phyloP scores from a whole-genome alignment of 2,888 invertebrate species.

The Nysson spinosus region DNA sequence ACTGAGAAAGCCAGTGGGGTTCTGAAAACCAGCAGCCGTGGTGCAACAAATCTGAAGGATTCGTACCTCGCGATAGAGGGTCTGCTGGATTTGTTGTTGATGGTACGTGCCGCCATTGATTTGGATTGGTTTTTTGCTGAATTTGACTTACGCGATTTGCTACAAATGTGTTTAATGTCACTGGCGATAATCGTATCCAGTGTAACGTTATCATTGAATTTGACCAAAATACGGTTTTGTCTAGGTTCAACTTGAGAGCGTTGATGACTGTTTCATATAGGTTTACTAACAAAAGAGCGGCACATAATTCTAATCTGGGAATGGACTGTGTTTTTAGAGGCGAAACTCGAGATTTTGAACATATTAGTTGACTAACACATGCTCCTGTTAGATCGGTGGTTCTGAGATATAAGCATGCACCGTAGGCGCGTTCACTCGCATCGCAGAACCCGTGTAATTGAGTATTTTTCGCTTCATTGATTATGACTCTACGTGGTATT shows the following conservation, averaged over 20 bases:
- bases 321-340: background rate
- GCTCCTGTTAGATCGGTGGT: no score
- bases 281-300: background rate
- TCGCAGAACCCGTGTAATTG: slow-evolving; percentile 7
- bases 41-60: background rate
- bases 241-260: background rate
- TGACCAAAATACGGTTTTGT: background rate
- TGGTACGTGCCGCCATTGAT: background rate
- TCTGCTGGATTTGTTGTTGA: background rate
- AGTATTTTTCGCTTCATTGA: background rate
- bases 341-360: background rate
- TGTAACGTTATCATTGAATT: background rate
- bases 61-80: background rate
- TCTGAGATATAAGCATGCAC: no score
- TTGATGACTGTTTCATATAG: background rate
- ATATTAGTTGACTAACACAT: no score
- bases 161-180: background rate
- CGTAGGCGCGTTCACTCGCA: background rate
- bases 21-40: background rate
- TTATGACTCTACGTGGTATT: background rate
- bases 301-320: background rate
- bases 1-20: no score
- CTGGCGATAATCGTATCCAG: background rate
- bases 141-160: background rate
- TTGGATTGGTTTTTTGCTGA: background rate